These are phyloP conservation scores for Sminthurinus aureus DNA, from an alignment of 2,888 invertebrate species.

Conservation along the genomic window DNA sequence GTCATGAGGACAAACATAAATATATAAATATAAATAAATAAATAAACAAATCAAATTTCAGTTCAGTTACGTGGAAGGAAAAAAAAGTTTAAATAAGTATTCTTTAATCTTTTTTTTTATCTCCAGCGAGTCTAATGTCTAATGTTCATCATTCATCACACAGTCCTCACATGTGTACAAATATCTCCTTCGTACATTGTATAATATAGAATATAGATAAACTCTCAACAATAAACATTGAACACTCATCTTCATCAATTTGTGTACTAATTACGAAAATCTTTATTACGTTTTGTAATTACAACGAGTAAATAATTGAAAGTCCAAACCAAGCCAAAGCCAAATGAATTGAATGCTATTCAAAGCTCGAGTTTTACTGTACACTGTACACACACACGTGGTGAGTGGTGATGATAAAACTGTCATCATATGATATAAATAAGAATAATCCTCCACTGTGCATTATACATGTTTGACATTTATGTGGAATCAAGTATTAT, in stretches of 20 bases:
- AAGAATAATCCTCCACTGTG: no score
- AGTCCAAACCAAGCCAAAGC: neutral
- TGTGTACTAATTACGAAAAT: neutral
- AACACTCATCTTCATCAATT: neutral
- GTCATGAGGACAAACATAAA: no score
- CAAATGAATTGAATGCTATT: neutral
- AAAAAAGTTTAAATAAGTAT: neutral
- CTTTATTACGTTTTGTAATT: neutral
- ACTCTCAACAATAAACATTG: neutral
- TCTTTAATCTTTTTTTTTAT: no score
- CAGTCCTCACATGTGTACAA: neutral
- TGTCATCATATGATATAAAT: neutral
- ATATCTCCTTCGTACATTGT: no score
- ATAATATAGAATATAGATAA: no score
- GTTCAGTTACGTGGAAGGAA: neutral
- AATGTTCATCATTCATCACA: no score
- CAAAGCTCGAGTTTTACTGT: neutral
- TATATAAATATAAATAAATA: no score
- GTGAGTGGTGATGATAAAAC: slow-evolving; percentile 19
- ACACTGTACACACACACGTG: slow-evolving; percentile 1
- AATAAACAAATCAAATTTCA: no score
- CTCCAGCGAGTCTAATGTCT: neutral
- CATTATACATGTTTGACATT: no score
- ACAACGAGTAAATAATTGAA: neutral
- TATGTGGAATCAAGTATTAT: no score